Evolutionary conservation across 2,888 invertebrate genomes (phyloP), one percentile per base, ranked within the genome.

Genomic region (Polydrusus tereticollis): DNA sequence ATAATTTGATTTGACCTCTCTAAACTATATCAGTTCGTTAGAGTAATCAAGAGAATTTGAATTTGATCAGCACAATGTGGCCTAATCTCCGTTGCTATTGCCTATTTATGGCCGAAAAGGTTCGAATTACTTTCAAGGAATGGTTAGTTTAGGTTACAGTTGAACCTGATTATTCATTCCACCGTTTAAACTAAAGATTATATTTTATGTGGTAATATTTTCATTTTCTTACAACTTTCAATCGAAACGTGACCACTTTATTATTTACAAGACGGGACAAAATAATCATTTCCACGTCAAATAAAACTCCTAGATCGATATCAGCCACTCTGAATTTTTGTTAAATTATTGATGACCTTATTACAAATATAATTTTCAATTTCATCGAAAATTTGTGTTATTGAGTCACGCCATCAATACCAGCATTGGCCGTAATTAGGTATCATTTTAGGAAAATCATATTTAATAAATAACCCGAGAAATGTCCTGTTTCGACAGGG

Each of bases 351-450:
- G 16, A 55, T 29, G 16, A 7, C 52, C 18, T 55, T 29, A 55
- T 55, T 55, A 29, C 52, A 29, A 55, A 55, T 55, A 55, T 29
- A 55, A 55, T 55, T 52, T 55, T 18, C 29, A 55, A 55, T 29
- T 55, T 55, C 52, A 55, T 16, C 18, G 33, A 16, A 55, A 29
- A 55, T 55, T 29, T 18, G 16, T 29, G 52, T 16, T 55, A 55
- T 55, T 29, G 52, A 55, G 52, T 55, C 52, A 55, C 52, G 52
- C 52, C 29, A 55, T 55, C 52, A 55, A 55, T 29, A 29, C 29
- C 52, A 10, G 52, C 52, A 55, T 16, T 26, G 10, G 16, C 10
- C 29, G 18, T 55, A 55, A 55, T 55, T 29, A 55, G 29, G 52
- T 55, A 29, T 55, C 29, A 55, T 55, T 55, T 55, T 55, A 18